Conservation (phyloP, 2,888 invertebrate genomes). For the Orthosia cruda region DNA sequence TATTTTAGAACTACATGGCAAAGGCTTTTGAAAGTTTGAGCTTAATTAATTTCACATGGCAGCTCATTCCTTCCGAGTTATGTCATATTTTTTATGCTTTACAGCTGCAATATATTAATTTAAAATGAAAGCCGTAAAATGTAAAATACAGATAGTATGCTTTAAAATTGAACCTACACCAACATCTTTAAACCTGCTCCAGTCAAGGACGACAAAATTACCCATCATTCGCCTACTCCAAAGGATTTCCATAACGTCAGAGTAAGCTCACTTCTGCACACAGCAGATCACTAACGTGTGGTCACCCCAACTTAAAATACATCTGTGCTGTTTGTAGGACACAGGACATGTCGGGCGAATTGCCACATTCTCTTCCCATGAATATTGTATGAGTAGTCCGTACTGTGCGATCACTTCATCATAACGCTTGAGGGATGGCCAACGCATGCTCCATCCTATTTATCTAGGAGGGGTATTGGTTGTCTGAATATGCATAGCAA, state of each 20-base stretch:
- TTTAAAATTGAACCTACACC: neutral
- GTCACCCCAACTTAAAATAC: conserved; percentile 73
- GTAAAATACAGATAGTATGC: too few relatives aligned
- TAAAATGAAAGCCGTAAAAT: too few relatives aligned
- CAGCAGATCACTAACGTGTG: conserved; percentile 69
- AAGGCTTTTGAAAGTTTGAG: neutral
- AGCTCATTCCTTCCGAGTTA: too few relatives aligned
- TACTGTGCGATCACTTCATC: conserved; percentile 85
- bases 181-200: neutral
- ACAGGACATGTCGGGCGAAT: conserved; percentile 83
- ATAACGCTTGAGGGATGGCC: conserved; percentile 76
- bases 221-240: conserved; percentile 11
- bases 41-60: neutral
- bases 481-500: conserved; percentile 77
- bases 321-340: conserved; percentile 72
- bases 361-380: conserved; percentile 84
- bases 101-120: too few relatives aligned
- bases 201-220: conserved; percentile 13
- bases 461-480: conserved; percentile 78
- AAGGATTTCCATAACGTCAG: conserved; percentile 35
- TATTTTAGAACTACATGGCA: neutral
- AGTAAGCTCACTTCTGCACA: conserved; percentile 39
- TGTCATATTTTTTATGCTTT: too few relatives aligned
- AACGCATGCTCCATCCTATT: conserved; percentile 77
- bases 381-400: conserved; percentile 86